Base-by-base conservation (phyloP, 2,888 invertebrate genomes). In the Sesamia inferens region DNA sequence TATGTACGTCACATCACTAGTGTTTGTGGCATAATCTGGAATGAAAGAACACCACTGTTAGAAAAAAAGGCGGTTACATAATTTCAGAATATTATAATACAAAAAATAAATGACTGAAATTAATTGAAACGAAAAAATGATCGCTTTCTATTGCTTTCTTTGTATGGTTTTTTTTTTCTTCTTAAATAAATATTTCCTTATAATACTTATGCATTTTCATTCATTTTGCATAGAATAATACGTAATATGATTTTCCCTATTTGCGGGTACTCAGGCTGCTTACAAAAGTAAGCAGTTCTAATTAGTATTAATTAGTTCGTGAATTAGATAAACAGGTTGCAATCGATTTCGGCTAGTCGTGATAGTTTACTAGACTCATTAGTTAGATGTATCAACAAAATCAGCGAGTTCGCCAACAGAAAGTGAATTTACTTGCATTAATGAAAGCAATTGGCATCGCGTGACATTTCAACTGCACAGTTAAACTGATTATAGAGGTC, bases 1-100 rank as follows among this genome's bases (percentile, higher is more conserved):
- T 89, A 75, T 81, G 89, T 85, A 86, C 86, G 88, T 93, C 91
- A 92, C 94, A 92, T 93, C 94, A 94, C 94, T 94, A 91, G 87
- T 83, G 78, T 85, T 87, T 86, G 82, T 85, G 84, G 81, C 88
- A 90, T 90, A 62, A 85, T 88, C 94, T 94, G 94, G 88, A 93
- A 88, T 81, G 85, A 88, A 89, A 83, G 71, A 70, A 81, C 22
- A 69, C 44, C 55, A 68, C 47, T 57, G 65, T 72, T 58, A 67
- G 31, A 19, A 57, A 57, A 57, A 68, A 69, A 13, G 13, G 10
- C 42, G 44, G 14, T 31, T n/a, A 55, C n/a, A n/a, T n/a, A 24
- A 48, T 3, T 16, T 7, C 6, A 39, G 51, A 6, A 0, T 19
- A 2, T 7, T 5, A 31, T 0, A 8, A 24, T 8, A 47, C 0